Conservation (phyloP, 2,113 vertebrate genomes). For the Piprites chloris region DNA sequence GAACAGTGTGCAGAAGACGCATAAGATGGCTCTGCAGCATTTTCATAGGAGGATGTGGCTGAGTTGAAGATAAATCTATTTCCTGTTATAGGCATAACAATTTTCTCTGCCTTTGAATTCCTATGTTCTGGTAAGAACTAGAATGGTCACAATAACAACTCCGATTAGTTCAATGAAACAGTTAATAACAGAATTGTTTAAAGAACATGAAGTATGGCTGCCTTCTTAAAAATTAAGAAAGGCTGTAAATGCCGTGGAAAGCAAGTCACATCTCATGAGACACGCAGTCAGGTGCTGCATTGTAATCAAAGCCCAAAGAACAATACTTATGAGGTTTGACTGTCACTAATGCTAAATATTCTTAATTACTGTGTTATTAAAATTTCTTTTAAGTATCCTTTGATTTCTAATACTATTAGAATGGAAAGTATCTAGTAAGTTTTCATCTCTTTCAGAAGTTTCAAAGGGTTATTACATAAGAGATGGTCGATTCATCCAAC, state of each 20-base stretch:
- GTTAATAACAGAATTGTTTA: not conserved
- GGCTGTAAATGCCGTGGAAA: not conserved
- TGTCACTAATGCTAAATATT: not conserved
- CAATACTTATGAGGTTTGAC: not conserved
- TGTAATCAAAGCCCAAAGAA: slow-evolving; percentile 9
- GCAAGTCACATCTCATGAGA: not conserved
- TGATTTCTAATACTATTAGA: slow-evolving; percentile 6
- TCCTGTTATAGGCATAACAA: not conserved
- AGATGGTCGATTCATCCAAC: not conserved
- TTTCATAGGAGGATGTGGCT: not conserved
- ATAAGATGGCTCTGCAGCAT: not conserved
- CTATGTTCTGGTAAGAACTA: not conserved
- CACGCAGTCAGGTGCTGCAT: not conserved
- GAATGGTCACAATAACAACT: not conserved
- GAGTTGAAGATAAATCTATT: not conserved
- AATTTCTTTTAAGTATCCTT: slow-evolving; percentile 35
- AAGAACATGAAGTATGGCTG: not conserved
- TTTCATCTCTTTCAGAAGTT: not conserved
- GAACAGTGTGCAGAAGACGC: not conserved
- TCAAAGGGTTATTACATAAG: slow-evolving; percentile 34
- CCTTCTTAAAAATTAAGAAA: not conserved
- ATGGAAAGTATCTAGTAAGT: not conserved
- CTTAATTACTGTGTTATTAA: not conserved
- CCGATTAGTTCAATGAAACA: not conserved
- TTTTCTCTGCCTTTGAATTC: not conserved